Evolutionary conservation across 2,797 vertebrate genomes (phyloP), one percentile per base, ranked within the genome.

Genomic region (Scyliorhinus canicula): DNA sequence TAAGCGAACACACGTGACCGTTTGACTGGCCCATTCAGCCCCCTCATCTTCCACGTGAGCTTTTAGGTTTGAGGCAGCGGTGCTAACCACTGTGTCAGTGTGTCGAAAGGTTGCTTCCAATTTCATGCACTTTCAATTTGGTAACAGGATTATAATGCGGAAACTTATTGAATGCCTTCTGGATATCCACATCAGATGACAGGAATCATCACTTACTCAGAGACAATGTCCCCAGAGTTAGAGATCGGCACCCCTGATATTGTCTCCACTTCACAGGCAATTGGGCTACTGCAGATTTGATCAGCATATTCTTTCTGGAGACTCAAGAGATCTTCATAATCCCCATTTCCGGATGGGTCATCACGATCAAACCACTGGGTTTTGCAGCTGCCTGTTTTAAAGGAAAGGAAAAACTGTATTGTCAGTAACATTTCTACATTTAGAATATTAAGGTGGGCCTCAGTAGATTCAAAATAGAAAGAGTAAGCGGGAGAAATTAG

Each of bases 321-420:
- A 63, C 24, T 65, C 24, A 26, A 0, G 0, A 65, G 57, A 21
- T 24, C 55, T 63, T 93, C 90, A 67, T 47, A 44, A 65, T 93
- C 90, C 24, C 90, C 90, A 44, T 26, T 93, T 67, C 90, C 90
- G 0, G 90, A 93, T 40, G 60, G n/a, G 40, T 65, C 35, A 67
- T 93, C 90, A 26, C 90, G 90, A 47, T 93, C 90, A 93, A 93
- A 93, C 90, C 90, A 93, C 12, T 65, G 60, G 57, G 90, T 93
- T 63, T 93, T 63, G 35, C 90, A 93, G 21, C 35, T 21, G 57
- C 63, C 90, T 65, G 90, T 16, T 63, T 93, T 21, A 44, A 65
- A n/a, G 40, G 14, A 93, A 93, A 21, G 12, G 47, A 86, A 50
- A 86, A 52, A 86, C 71, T 55, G 28, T 3, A 52, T 50, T 86